Percentiles rank a stretch among this genome's conserved stretches.
These are phyloP conservation scores for Cercocebus atys DNA, from an alignment of 2,113 vertebrate species.

Conservation along the genomic window DNA sequence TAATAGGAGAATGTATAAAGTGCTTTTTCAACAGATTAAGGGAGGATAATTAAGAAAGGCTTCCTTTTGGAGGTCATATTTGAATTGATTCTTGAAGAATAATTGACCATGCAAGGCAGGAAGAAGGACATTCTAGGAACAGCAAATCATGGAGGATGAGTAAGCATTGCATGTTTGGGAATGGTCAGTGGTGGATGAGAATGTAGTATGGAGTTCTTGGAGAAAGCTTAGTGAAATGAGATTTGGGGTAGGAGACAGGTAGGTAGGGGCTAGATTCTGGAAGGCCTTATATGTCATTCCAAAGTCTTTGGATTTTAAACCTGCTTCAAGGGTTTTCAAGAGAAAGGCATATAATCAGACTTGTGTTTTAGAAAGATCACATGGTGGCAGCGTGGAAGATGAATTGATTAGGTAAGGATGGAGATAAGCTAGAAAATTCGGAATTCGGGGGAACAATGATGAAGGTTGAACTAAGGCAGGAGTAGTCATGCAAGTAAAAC, in stretches of 20 bases:
- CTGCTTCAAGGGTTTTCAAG: not conserved
- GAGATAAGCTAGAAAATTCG: not conserved
- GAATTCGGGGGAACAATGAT: not conserved
- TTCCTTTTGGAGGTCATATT: conserved; percentile 4
- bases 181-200: not conserved
- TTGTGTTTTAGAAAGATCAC: conserved; percentile 26
- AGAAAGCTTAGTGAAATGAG: not conserved
- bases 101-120: not conserved
- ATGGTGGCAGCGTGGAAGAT: not conserved
- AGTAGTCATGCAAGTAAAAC: not conserved
- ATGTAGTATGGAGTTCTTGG: not conserved
- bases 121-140: conserved; percentile 2
- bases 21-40: not conserved
- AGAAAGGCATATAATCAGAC: not conserved
- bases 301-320: conserved; percentile 23
- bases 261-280: not conserved
- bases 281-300: not conserved
- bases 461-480: not conserved
- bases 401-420: not conserved
- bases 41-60: not conserved
- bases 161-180: not conserved
- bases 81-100: not conserved
- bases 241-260: not conserved
- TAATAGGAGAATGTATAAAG: not conserved
- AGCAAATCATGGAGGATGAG: not conserved